Evolutionary conservation across 2,888 invertebrate genomes (phyloP), one percentile per base, ranked within the genome.

Genomic region (Scaptomyza parva): DNA sequence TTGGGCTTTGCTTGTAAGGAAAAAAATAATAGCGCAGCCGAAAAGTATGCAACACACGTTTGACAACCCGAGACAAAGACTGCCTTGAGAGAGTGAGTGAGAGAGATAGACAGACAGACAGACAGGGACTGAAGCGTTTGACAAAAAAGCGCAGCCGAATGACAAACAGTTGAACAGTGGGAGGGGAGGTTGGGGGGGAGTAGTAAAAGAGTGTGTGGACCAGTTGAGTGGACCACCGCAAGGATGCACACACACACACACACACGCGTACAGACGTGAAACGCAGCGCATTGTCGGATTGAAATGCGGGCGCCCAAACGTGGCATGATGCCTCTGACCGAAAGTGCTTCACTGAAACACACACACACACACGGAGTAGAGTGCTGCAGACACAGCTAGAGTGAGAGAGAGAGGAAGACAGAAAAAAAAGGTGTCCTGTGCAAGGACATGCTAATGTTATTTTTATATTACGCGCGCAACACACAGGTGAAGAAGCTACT

Each of bases 391-490:
- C 5, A 24, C 14, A 43, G 4, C n/a, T n/a, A n/a, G n/a, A n/a
- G n/a, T n/a, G 24, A 24, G 24, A 33, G 7, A 33, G n/a, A 33
- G 5, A 33, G 2, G 14, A 37, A 26, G 37, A 17, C 30, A 24
- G 26, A 35, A 18, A 5, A 30, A 64, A 73, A 86, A 87, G 77
- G 86, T 86, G 82, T 82, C 82, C 78, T 78, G 72, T 60, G 63
- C 75, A 71, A 71, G 75, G 76, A 78, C 73, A 81, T 69, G 74
- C 70, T 76, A 79, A 74, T 89, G 83, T 89, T 89, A 85, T 81
- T 82, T 84, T 83, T 87, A 77, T 81, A 88, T 89, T 88, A 88
- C 69, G 59, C 59, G 66, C 54, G 43, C n/a, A n/a, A n/a, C n/a
- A 60, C 64, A 60, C 47, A 45, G 35, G 35, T 35, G 14, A 14